These are phyloP conservation scores for Hippocampus guttulatus DNA, from an alignment of 2,113 vertebrate genomes.

Conservation along the genomic window DNA sequence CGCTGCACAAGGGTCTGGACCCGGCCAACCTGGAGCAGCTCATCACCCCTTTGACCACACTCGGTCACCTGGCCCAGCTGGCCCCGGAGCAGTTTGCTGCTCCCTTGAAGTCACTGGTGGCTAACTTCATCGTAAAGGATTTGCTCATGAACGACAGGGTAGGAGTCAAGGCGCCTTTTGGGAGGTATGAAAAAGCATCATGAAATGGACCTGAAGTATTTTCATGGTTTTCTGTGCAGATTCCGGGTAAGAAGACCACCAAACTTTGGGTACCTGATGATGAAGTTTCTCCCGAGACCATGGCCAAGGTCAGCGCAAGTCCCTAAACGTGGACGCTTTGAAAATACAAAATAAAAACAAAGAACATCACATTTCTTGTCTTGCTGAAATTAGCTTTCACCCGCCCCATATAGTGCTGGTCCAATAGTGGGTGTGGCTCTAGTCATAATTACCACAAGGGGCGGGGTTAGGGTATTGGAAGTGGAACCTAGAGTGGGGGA, in stretches of 20 bases:
- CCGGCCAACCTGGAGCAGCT: slow-evolving; percentile 94
- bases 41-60: slow-evolving; percentile 89
- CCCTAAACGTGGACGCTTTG: background rate
- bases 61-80: slow-evolving; percentile 93
- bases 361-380: too few species aligned
- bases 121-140: slow-evolving; percentile 97
- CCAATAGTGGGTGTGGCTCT: too few species aligned
- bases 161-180: background rate
- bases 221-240: slow-evolving; percentile 58
- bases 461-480: too few species aligned
- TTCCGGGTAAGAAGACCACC: slow-evolving; percentile 97
- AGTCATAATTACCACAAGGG: too few species aligned
- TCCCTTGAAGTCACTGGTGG: slow-evolving; percentile 92
- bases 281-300: slow-evolving; percentile 92
- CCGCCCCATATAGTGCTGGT: too few species aligned
- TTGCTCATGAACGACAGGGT: slow-evolving; percentile 96
- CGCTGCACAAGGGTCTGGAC: slow-evolving; percentile 92
- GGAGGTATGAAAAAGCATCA: background rate
- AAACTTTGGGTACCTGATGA: slow-evolving; percentile 98
- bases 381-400: too few species aligned
- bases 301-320: slow-evolving; percentile 82
- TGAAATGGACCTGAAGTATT: too few species aligned
- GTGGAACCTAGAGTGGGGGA: too few species aligned
- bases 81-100: slow-evolving; percentile 95
- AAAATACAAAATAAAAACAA: background rate